Percentiles rank a stretch among this genome's conserved stretches.
Conservation (phyloP, 2,113 vertebrate genomes). For the Macroglossus sobrinus region DNA sequence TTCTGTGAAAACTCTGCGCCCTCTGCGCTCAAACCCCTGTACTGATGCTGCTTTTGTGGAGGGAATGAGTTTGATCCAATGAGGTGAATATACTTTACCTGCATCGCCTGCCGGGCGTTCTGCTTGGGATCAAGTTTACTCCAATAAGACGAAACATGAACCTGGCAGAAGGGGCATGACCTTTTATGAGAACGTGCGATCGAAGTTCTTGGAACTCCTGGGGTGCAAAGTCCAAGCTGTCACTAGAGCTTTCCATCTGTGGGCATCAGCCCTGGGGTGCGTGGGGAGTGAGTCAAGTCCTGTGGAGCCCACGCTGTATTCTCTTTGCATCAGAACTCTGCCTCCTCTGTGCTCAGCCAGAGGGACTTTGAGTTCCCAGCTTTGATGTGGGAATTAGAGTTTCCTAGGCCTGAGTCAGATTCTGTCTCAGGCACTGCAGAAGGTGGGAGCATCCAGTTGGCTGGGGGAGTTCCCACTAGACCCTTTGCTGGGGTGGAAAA, state of each 20-base stretch:
- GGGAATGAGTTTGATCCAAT: background rate
- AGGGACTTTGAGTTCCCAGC: background rate
- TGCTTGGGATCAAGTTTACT: background rate
- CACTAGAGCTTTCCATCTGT: background rate
- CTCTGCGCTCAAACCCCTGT: background rate
- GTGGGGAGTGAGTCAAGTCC: background rate
- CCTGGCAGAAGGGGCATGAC: background rate
- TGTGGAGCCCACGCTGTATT: background rate
- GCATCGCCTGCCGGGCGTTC: background rate
- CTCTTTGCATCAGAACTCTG: background rate
- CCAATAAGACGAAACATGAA: background rate
- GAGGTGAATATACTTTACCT: background rate
- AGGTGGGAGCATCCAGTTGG: background rate
- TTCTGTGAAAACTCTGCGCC: background rate
- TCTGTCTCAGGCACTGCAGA: fast-evolving
- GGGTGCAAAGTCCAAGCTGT: background rate
- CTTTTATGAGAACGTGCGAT: background rate
- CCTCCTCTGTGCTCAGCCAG: background rate
- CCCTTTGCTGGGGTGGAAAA: background rate
- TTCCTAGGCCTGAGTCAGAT: background rate
- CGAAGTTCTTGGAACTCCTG: background rate
- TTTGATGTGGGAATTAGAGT: background rate
- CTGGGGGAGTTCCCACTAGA: background rate
- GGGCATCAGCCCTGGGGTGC: background rate
- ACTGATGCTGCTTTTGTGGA: fast-evolving